Evolutionary conservation across 2,113 vertebrate genomes (phyloP).

Genomic region (Noturus placidus): DNA sequence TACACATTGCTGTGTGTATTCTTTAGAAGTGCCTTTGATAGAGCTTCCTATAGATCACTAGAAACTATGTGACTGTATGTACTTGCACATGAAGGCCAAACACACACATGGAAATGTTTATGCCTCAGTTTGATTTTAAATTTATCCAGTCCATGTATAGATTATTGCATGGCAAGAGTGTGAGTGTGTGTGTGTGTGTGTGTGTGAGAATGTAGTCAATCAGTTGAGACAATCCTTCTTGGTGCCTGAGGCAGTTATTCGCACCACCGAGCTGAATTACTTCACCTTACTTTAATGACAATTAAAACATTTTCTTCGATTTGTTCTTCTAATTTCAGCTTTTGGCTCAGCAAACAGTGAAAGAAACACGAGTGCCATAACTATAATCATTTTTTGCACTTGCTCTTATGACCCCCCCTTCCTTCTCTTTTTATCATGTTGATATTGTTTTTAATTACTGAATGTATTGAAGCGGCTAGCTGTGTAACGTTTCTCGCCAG

Average conservation of each 20-base stretch:
- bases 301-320: slow-evolving; percentile 44
- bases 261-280: slow-evolving; percentile 37
- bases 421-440: slow-evolving; percentile 12
- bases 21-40: slow-evolving; percentile 72
- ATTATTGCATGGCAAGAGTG: slow-evolving; percentile 59
- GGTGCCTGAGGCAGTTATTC: slow-evolving; percentile 61
- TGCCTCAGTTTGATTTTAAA: slow-evolving; percentile 51
- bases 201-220: slow-evolving; percentile 5
- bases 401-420: slow-evolving; percentile 19
- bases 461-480: slow-evolving; percentile 44
- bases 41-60: slow-evolving; percentile 57
- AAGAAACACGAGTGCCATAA: slow-evolving; percentile 63
- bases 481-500: slow-evolving; percentile 40
- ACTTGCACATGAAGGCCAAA: slow-evolving; percentile 45
- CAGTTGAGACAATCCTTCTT: slow-evolving; percentile 64
- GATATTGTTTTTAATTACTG: slow-evolving; percentile 41
- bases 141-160: slow-evolving; percentile 49
- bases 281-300: slow-evolving; percentile 51
- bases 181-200: slow-evolving; percentile 17
- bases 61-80: slow-evolving; percentile 52
- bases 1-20: slow-evolving; percentile 27
- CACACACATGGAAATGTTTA: slow-evolving; percentile 51
- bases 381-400: slow-evolving; percentile 40
- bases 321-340: slow-evolving; percentile 47
- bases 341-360: slow-evolving; percentile 56